Percentiles rank a stretch among this genome's conserved stretches.
Conservation (phyloP, 2,888 invertebrate species). For the Tupiocoris notatus region DNA sequence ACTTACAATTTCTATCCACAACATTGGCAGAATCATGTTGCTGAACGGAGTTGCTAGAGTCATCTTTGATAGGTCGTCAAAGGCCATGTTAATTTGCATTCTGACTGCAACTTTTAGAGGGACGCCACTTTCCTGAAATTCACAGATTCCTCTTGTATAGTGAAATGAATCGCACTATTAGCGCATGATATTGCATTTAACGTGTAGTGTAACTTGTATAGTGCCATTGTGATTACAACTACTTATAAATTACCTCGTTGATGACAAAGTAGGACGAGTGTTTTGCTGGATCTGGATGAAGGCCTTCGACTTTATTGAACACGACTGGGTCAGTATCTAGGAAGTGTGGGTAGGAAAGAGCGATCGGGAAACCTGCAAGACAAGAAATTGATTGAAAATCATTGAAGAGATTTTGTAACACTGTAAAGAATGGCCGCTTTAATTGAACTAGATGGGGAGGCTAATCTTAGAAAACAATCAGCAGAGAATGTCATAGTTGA, state of each 20-base stretch:
- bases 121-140: slow-evolving; percentile 66
- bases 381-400: too few species aligned
- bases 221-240: too few species aligned
- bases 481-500: too few species aligned
- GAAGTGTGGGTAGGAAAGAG: slow-evolving; percentile 85
- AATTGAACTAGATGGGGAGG: too few species aligned
- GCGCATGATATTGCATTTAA: too few species aligned
- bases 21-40: slow-evolving; percentile 71
- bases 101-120: slow-evolving; percentile 75
- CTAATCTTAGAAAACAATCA: too few species aligned
- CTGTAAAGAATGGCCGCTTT: too few species aligned
- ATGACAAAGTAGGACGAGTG: slow-evolving; percentile 74
- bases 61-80: slow-evolving; percentile 67
- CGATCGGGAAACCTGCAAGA: slow-evolving; percentile 73
- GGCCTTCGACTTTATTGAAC: slow-evolving; percentile 66
- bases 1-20: slow-evolving; percentile 92
- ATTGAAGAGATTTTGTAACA: too few species aligned
- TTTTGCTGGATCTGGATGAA: slow-evolving; percentile 62
- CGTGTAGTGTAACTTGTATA: too few species aligned
- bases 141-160: too few species aligned
- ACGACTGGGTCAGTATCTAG: slow-evolving; percentile 68
- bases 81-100: slow-evolving; percentile 84
- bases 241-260: slow-evolving; percentile 73
- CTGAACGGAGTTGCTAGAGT: slow-evolving; percentile 67
- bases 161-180: too few species aligned